Evolutionary conservation across 1,140 invertebrate species (phyloP).

Genomic region (Ruditapes philippinarum): DNA sequence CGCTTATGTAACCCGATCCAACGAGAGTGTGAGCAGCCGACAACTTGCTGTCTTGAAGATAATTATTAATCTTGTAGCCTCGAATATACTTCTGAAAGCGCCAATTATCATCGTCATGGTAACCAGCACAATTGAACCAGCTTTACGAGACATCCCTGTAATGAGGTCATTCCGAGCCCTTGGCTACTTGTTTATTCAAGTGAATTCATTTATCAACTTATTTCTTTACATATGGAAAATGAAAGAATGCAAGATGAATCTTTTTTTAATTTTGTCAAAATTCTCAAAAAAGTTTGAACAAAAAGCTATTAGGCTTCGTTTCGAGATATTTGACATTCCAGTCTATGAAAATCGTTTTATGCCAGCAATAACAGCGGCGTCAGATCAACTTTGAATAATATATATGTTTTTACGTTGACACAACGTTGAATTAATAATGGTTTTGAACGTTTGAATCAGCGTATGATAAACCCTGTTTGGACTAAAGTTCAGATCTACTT

Average conservation of each 20-base stretch:
- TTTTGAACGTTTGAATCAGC: too few relatives aligned
- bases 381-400: too few relatives aligned
- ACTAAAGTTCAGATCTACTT: too few relatives aligned
- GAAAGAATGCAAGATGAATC: slow-evolving; percentile 26
- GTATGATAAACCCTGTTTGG: too few relatives aligned
- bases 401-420: too few relatives aligned
- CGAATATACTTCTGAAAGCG: neutral
- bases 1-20: too few relatives aligned
- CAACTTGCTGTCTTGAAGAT: neutral
- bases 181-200: neutral
- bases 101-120: neutral
- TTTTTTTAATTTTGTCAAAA: neutral
- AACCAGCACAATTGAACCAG: neutral
- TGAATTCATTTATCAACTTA: slow-evolving; percentile 19
- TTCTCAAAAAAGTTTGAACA: neutral
- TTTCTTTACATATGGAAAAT: neutral
- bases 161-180: neutral
- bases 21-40: neutral
- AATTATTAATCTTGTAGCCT: neutral
- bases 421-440: too few relatives aligned
- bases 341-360: too few relatives aligned
- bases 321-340: neutral
- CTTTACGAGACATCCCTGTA: neutral
- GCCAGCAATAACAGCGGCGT: too few relatives aligned
- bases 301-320: neutral